Conservation (phyloP, 2,888 invertebrate species). For the Stomorhina lunata region DNA sequence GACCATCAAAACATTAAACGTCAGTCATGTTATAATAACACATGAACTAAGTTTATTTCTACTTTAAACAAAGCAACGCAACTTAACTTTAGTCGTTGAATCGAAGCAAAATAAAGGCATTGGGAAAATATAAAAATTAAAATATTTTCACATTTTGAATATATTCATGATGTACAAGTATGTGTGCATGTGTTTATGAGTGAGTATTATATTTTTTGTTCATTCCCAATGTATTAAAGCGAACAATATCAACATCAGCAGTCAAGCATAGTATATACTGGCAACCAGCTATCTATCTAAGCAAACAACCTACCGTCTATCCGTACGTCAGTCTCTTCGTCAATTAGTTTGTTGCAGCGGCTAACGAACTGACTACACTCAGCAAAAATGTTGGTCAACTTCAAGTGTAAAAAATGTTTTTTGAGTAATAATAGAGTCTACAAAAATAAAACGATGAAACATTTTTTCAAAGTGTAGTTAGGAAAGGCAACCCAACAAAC, state of each 20-base stretch:
- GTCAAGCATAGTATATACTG: conserved; percentile 42
- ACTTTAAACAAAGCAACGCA: conserved; percentile 47
- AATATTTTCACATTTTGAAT: conserved; percentile 41
- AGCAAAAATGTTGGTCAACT: not conserved
- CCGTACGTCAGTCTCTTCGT: not conserved
- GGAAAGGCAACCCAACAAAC: conserved; percentile 56
- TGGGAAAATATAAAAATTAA: conserved; percentile 49
- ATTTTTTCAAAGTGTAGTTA: conserved; percentile 47
- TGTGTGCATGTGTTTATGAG: conserved; percentile 5
- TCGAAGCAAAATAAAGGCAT: conserved; percentile 36
- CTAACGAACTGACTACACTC: conserved; percentile 35
- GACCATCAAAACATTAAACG: conserved; percentile 61
- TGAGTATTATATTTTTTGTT: conserved; percentile 30
- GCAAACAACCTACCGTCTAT: conserved; percentile 2
- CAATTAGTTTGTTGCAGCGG: not conserved
- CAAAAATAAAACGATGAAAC: not conserved
- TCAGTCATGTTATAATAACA: conserved; percentile 56
- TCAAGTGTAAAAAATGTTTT: not conserved
- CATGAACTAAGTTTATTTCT: conserved; percentile 57
- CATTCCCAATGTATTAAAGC: conserved; percentile 69
- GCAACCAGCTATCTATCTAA: conserved; percentile 40
- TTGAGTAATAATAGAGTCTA: not conserved
- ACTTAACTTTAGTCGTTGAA: conserved; percentile 7
- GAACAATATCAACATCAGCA: conserved; percentile 62
- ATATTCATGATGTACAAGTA: not conserved